Evolutionary conservation across 1,140 invertebrate species (phyloP).

Genomic region (Zaprionus ornatus): DNA sequence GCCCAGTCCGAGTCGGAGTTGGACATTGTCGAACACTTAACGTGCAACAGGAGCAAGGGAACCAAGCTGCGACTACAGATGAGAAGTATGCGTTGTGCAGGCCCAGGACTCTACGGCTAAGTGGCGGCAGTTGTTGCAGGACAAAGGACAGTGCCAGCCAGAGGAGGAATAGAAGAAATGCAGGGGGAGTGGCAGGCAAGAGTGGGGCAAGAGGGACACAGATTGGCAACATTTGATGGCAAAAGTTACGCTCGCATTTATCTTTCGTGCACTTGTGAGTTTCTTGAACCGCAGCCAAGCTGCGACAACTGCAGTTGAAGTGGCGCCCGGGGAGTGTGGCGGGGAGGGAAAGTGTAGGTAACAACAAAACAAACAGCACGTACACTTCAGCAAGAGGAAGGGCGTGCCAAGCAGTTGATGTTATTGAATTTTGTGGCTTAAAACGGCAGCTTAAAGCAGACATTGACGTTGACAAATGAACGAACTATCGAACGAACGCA

Average conservation of each 20-base stretch:
- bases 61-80: not conserved
- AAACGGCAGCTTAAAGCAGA: constrained; percentile 34
- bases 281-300: constrained; percentile 79
- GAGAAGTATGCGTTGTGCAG: constrained; percentile 7
- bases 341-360: not conserved
- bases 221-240: constrained; percentile 82
- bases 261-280: constrained; percentile 78
- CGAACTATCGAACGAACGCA: constrained; percentile 27
- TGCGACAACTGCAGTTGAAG: constrained; percentile 35
- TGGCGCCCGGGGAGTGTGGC: not conserved
- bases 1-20: constrained; percentile 11
- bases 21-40: constrained; percentile 46
- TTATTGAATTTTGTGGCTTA: constrained; percentile 49
- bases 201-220: constrained; percentile 34
- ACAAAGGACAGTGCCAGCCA: constrained; percentile 18
- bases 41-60: constrained; percentile 21
- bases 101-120: constrained; percentile 4
- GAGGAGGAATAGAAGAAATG: constrained; percentile 14
- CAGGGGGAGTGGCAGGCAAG: constrained; percentile 16
- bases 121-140: constrained; percentile 9
- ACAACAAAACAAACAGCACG: constrained; percentile 34
- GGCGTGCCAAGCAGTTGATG: constrained; percentile 20
- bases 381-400: constrained; percentile 2
- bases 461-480: constrained; percentile 49
- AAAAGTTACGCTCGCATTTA: constrained; percentile 79